These are phyloP conservation scores for Xanthorhoe designata DNA, from an alignment of 2,888 invertebrate species.

Conservation along the genomic window DNA sequence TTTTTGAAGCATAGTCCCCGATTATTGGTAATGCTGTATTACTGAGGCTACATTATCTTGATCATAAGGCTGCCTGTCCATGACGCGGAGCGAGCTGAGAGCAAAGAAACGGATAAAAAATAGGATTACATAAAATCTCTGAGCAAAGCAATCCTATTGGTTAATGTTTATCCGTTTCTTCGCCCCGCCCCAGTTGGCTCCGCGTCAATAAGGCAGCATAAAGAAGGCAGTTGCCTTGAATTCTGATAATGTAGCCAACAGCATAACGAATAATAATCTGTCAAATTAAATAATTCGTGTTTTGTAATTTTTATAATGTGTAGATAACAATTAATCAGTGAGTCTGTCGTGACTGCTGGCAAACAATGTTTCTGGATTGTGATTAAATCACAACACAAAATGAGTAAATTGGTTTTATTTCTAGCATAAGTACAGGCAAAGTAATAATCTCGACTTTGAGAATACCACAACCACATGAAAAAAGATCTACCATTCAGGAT, in stretches of 20 bases:
- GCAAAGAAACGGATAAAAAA: no score
- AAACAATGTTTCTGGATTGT: constrained; percentile 69
- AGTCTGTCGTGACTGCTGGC: constrained; percentile 52
- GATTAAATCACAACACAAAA: constrained; percentile 79
- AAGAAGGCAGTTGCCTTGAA: no score
- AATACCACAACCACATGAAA: no score
- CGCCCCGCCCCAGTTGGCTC: no score
- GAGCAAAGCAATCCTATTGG: no score
- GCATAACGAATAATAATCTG: constrained; percentile 33
- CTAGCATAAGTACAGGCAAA: neutral
- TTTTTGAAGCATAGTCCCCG: constrained; percentile 10
- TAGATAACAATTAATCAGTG: constrained; percentile 36
- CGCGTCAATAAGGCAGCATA: no score
- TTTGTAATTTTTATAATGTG: constrained; percentile 49
- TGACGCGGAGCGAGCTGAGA: no score
- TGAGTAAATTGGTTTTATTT: constrained; percentile 54
- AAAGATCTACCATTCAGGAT: no score
- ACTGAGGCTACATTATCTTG: neutral
- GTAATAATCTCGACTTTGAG: no score
- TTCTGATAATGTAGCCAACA: neutral
- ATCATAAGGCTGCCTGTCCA: no score
- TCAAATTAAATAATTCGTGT: constrained; percentile 37
- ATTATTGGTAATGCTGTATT: neutral
- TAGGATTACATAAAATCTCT: no score
- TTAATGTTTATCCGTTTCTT: no score